Evolutionary conservation across 2,797 vertebrate genomes (phyloP).

Genomic region (Esox masquinongy): DNA sequence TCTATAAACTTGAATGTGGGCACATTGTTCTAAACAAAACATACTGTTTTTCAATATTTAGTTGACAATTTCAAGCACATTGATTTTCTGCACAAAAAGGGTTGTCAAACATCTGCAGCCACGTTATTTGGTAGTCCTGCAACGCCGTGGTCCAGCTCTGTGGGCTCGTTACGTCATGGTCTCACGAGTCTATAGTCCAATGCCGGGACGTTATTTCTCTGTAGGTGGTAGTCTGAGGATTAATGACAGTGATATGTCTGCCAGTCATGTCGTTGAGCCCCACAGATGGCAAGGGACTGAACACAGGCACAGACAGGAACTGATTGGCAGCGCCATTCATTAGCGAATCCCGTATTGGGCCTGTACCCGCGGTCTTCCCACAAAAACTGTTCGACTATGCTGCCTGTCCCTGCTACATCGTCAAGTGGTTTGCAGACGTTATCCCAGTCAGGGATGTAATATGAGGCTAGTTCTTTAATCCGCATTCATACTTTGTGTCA

Average conservation of each 20-base stretch:
- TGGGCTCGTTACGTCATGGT: background rate
- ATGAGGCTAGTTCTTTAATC: background rate
- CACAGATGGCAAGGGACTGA: constrained; percentile 60
- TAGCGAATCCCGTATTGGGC: constrained; percentile 33
- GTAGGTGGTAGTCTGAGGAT: constrained; percentile 65
- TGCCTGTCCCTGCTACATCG: background rate
- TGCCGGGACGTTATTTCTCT: constrained; percentile 37
- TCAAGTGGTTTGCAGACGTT: background rate
- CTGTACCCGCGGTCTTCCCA: constrained; percentile 10
- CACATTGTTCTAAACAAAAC: too few species aligned
- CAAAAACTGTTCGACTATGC: background rate
- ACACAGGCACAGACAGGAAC: background rate
- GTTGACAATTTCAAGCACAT: too few species aligned
- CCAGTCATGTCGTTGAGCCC: constrained; percentile 58
- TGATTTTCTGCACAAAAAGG: too few species aligned
- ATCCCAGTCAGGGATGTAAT: background rate
- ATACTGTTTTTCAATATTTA: too few species aligned
- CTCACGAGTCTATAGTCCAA: background rate
- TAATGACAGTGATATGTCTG: constrained; percentile 66
- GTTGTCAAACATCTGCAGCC: too few species aligned
- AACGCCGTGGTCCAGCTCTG: background rate
- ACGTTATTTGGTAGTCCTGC: too few species aligned
- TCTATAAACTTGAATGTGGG: too few species aligned
- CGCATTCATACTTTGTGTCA: background rate
- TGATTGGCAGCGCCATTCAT: constrained; percentile 43